A percentile compares a stretch with the other conserved stretches of the same genome.
phyloP scores from a whole-genome alignment of 2,797 vertebrate genomes.

The Pangasius djambal region DNA sequence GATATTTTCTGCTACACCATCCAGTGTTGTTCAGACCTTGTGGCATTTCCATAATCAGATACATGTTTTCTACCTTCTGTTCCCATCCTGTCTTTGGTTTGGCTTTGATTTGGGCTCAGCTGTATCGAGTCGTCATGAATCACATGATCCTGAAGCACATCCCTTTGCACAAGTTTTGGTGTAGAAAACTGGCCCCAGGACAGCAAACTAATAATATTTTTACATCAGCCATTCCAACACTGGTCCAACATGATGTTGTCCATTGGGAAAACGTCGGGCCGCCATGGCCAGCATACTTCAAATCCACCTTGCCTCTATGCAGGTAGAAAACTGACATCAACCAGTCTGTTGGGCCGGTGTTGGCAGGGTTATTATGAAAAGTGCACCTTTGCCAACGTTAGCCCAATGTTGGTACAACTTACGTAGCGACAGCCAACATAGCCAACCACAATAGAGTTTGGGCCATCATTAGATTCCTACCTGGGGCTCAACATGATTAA shows the following conservation, averaged over 20 bases:
- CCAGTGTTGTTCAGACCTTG: neutral
- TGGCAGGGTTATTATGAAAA: neutral
- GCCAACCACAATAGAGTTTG: neutral
- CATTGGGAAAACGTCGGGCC: neutral
- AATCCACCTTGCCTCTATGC: neutral
- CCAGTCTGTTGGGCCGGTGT: neutral
- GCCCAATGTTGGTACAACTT: neutral
- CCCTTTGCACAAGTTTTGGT: neutral
- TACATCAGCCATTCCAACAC: neutral
- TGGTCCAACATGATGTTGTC: neutral
- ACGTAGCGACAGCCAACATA: neutral
- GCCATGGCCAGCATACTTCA: neutral
- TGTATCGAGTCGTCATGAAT: neutral
- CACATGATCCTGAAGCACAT: neutral
- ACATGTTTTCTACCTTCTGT: neutral
- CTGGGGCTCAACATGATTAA: neutral
- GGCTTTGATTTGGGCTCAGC: neutral
- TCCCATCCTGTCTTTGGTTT: neutral
- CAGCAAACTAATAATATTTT: neutral
- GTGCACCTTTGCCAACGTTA: neutral
- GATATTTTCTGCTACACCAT: neutral
- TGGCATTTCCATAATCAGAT: neutral
- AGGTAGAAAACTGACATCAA: neutral
- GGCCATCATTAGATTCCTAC: neutral
- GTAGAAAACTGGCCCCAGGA: neutral